A percentile compares a stretch with the other conserved stretches of the same genome.
Conservation (phyloP, 2,888 invertebrate genomes). For the Alitta virens region DNA sequence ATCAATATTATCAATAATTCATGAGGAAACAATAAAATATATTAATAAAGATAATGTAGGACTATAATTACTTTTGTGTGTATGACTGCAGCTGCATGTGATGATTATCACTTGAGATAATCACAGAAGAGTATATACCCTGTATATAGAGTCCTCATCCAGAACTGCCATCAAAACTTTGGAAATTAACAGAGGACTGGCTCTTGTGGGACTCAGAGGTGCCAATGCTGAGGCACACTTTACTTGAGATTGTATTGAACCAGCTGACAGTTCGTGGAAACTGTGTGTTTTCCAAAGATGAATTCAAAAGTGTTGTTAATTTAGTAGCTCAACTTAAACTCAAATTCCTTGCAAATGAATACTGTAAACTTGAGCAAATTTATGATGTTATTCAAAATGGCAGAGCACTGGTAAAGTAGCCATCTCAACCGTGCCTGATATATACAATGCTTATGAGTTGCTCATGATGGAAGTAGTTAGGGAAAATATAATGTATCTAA, state of each 20-base stretch:
- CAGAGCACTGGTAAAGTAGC: too few relatives aligned
- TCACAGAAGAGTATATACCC: too few relatives aligned
- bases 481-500: too few relatives aligned
- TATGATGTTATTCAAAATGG: not conserved
- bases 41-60: too few relatives aligned
- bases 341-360: not conserved
- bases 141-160: not conserved
- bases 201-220: not conserved
- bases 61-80: too few relatives aligned
- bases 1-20: too few relatives aligned
- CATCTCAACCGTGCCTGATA: too few relatives aligned
- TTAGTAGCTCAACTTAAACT: not conserved
- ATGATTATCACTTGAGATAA: too few relatives aligned
- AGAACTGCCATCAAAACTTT: not conserved
- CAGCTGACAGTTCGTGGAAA: not conserved
- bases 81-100: too few relatives aligned
- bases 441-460: too few relatives aligned
- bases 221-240: not conserved
- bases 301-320: not conserved
- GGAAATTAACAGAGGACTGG: not conserved
- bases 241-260: not conserved
- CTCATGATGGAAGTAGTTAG: too few relatives aligned
- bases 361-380: not conserved
- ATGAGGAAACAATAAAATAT: too few relatives aligned
- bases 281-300: not conserved